Percentiles rank a stretch among this genome's conserved stretches.
Conservation (phyloP, 64 coral and sea anemone species). For the Astreopora myriophthalma region DNA sequence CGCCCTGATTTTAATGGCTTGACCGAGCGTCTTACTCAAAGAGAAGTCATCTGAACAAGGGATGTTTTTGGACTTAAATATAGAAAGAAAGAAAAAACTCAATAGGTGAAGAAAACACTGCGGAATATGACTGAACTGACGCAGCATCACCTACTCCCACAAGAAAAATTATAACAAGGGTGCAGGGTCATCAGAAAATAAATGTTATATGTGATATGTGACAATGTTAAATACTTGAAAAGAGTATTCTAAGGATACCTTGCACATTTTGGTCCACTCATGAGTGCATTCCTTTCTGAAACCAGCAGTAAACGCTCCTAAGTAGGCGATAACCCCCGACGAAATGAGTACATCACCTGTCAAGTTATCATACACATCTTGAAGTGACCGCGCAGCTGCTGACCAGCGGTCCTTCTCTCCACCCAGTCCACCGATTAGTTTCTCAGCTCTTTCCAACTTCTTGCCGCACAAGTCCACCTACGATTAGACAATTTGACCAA, state of each 20-base stretch:
- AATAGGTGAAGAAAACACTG: background rate
- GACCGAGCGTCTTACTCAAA: conserved; percentile 93
- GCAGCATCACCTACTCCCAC: too few species aligned
- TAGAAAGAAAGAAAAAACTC: background rate
- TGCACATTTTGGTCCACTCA: conserved; percentile 95
- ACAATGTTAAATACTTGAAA: background rate
- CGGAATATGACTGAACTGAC: too few species aligned
- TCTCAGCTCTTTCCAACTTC: conserved; percentile 95
- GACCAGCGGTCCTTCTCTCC: conserved; percentile 99
- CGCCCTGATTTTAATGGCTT: conserved; percentile 96
- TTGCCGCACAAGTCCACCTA: conserved; percentile 98
- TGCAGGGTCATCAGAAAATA: too few species aligned
- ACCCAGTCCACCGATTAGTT: conserved; percentile 95
- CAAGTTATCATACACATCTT: conserved; percentile 95
- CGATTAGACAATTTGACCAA: background rate
- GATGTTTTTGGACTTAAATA: conserved; percentile 83
- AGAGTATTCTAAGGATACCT: conserved; percentile 40
- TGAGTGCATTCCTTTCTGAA: conserved; percentile 94
- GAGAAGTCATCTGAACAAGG: conserved; percentile 97
- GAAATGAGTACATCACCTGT: conserved; percentile 98
- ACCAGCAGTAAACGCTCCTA: conserved; percentile 96
- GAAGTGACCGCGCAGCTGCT: conserved; percentile 80
- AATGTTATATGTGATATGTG: too few species aligned
- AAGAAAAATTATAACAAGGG: too few species aligned
- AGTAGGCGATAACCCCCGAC: conserved; percentile 97